A percentile compares a stretch with the other conserved stretches of the same genome.
Conservation (phyloP, 2,888 invertebrate genomes). For the Galeruca laticollis region DNA sequence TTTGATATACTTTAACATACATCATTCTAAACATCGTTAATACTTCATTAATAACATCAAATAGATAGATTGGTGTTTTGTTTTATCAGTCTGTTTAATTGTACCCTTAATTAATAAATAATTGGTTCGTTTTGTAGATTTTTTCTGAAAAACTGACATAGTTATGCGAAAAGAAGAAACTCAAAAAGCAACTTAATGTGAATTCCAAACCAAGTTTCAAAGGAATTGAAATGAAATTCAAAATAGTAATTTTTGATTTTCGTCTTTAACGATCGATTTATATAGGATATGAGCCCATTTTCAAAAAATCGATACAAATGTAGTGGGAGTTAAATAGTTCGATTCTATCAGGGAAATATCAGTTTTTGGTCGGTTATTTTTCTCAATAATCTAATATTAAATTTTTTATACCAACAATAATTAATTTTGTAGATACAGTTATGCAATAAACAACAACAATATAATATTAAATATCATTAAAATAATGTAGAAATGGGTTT, state of each 20-base stretch:
- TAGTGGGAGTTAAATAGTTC: neutral
- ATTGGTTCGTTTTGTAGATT: constrained; percentile 9
- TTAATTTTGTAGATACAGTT: neutral
- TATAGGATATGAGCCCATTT: neutral
- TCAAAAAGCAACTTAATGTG: too few relatives aligned
- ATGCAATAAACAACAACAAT: neutral
- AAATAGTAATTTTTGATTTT: too few relatives aligned
- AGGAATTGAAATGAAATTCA: too few relatives aligned
- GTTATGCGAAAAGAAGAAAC: too few relatives aligned
- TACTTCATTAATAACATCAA: constrained; percentile 27
- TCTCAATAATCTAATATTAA: neutral
- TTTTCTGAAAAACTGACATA: neutral
- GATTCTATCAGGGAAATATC: neutral
- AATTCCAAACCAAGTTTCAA: too few relatives aligned
- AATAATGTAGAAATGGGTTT: too few relatives aligned
- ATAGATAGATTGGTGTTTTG: constrained; percentile 47
- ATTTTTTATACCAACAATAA: neutral
- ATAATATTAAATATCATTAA: too few relatives aligned
- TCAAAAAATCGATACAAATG: neutral
- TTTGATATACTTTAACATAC: constrained; percentile 26
- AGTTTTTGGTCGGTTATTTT: neutral
- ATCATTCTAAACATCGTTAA: constrained; percentile 23
- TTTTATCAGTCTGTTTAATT: constrained; percentile 46
- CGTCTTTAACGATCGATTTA: too few relatives aligned
- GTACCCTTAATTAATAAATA: constrained; percentile 37